Conservation (phyloP, 2,888 invertebrate genomes). For the Diarsia rubi region DNA sequence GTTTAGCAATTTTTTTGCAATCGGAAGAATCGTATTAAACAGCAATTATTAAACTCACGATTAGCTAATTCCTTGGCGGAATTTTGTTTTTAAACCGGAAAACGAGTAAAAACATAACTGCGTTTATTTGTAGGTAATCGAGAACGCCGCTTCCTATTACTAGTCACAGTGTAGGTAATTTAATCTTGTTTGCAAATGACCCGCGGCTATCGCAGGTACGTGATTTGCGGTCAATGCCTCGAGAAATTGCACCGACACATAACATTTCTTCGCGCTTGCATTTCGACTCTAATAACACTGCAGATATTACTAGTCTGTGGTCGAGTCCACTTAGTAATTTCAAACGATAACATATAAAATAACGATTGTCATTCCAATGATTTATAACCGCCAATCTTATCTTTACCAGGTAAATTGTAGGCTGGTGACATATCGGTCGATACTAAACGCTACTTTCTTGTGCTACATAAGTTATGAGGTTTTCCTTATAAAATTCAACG, state of each 20-base stretch:
- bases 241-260: slow-evolving; percentile 77
- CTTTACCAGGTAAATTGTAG: slow-evolving; percentile 42
- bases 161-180: slow-evolving; percentile 73
- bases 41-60: slow-evolving; percentile 32
- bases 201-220: slow-evolving; percentile 78
- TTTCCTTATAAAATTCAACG: slow-evolving; percentile 40
- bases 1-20: slow-evolving; percentile 30
- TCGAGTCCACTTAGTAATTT: slow-evolving; percentile 47
- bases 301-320: slow-evolving; percentile 54
- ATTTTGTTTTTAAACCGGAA: slow-evolving; percentile 35
- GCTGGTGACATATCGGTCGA: slow-evolving; percentile 30
- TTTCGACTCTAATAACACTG: slow-evolving; percentile 58
- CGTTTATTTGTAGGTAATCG: slow-evolving; percentile 67
- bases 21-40: slow-evolving; percentile 40
- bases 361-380: slow-evolving; percentile 50
- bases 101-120: slow-evolving; percentile 63
- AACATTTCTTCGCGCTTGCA: slow-evolving; percentile 64
- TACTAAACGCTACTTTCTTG: slow-evolving; percentile 44
- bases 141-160: slow-evolving; percentile 70
- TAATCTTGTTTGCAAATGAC: slow-evolving; percentile 82
- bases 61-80: slow-evolving; percentile 26
- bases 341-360: slow-evolving; percentile 44
- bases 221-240: slow-evolving; percentile 83
- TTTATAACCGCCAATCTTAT: slow-evolving; percentile 45
- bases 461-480: slow-evolving; percentile 13